Conservation (phyloP, 2,797 vertebrate species). For the Girardinus metallicus region DNA sequence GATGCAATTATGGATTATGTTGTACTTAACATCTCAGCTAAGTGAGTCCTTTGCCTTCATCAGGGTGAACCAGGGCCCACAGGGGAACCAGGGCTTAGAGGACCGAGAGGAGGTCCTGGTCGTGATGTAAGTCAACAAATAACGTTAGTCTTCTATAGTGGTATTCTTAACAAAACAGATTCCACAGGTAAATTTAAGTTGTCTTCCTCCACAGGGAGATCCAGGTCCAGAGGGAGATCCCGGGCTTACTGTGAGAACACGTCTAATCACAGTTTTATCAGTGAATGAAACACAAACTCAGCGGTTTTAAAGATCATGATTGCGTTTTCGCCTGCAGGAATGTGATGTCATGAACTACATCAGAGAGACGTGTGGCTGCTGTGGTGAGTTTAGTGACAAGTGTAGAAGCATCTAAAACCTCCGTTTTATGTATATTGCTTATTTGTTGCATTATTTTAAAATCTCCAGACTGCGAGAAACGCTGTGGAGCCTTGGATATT, state of each 20-base stretch:
- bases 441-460: constrained; percentile 18
- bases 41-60: constrained; percentile 29
- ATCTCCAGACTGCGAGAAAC: constrained; percentile 92
- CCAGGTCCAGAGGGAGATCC: constrained; percentile 91
- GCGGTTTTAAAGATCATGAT: neutral
- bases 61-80: constrained; percentile 78
- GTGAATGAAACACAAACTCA: constrained; percentile 4
- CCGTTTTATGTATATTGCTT: neutral
- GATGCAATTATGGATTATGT: neutral
- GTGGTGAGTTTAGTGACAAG: constrained; percentile 81
- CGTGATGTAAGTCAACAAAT: constrained; percentile 65
- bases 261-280: constrained; percentile 1
- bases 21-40: neutral
- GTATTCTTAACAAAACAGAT: neutral
- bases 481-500: constrained; percentile 93
- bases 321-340: constrained; percentile 79
- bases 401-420: neutral
- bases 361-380: constrained; percentile 96
- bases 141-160: neutral
- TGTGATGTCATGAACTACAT: constrained; percentile 98
- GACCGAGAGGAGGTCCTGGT: constrained; percentile 66
- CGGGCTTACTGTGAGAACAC: constrained; percentile 90
- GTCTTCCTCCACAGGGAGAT: constrained; percentile 82
- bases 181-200: constrained; percentile 20
- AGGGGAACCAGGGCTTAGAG: constrained; percentile 79